Percentiles rank a stretch among this genome's conserved stretches.
These are phyloP conservation scores for Ophonus ardosiacus DNA, from an alignment of 2,888 invertebrate genomes.

Conservation along the genomic window DNA sequence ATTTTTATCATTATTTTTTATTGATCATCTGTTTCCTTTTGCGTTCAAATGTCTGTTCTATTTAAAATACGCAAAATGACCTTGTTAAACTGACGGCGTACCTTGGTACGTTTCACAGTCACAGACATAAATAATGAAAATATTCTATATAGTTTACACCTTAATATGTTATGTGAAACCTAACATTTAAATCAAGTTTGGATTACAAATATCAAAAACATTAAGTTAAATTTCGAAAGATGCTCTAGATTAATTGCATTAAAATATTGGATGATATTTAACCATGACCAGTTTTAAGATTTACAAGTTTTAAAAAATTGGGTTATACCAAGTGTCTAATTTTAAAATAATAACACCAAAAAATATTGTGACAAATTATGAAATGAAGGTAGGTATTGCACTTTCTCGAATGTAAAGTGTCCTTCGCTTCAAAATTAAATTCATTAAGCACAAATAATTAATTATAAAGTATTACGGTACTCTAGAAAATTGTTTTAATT, in stretches of 20 bases:
- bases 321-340: not conserved
- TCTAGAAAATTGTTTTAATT: not conserved
- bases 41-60: not conserved
- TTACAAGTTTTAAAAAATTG: not conserved
- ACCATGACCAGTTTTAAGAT: not conserved
- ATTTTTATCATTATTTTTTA: not conserved
- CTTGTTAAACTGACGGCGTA: constrained; percentile 22
- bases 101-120: constrained; percentile 2
- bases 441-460: constrained; percentile 2
- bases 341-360: not conserved
- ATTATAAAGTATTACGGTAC: not conserved
- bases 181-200: not conserved
- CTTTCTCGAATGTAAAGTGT: not conserved
- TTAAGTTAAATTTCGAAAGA: constrained; percentile 34
- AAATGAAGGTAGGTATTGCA: not conserved
- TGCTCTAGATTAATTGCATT: constrained; percentile 16
- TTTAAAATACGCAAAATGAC: constrained; percentile 25
- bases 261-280: constrained; percentile 20
- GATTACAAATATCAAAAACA: not conserved
- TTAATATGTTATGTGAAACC: not conserved
- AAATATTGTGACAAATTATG: not conserved
- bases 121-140: not conserved
- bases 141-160: not conserved
- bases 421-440: not conserved
- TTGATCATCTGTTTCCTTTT: not conserved